Conservation (phyloP, 2,888 invertebrate genomes). For the Tachina fera region DNA sequence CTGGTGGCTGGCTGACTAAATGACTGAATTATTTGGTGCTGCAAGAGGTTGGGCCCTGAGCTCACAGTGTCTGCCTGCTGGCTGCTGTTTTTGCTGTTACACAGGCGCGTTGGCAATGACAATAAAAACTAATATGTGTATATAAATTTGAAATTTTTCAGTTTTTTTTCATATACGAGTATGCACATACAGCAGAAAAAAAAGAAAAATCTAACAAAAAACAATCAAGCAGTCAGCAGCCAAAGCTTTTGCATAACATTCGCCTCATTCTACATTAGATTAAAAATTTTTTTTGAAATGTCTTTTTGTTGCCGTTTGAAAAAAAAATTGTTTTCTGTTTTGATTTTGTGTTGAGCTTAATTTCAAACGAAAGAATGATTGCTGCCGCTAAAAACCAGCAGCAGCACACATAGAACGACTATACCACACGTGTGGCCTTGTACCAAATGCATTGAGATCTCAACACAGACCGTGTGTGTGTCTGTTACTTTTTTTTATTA, state of each 20-base stretch:
- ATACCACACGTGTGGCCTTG: conserved; percentile 72
- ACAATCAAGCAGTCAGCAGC: conserved; percentile 7
- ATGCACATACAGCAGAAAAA: conserved; percentile 4
- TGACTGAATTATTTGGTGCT: conserved; percentile 36
- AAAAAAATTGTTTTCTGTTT: neutral
- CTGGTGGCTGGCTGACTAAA: conserved; percentile 63
- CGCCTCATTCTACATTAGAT: conserved; percentile 34
- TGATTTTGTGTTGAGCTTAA: conserved; percentile 60
- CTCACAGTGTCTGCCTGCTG: conserved; percentile 33
- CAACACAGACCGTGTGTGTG: neutral
- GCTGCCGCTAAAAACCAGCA: conserved; percentile 57
- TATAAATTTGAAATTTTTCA: conserved; percentile 44
- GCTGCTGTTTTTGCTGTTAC: conserved; percentile 56
- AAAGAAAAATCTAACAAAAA: neutral
- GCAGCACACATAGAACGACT: conserved; percentile 24
- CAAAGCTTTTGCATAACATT: conserved; percentile 21
- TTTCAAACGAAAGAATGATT: conserved; percentile 69
- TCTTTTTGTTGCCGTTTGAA: conserved; percentile 21
- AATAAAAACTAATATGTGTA: conserved; percentile 60
- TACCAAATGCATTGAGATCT: conserved; percentile 55
- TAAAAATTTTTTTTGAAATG: conserved; percentile 14
- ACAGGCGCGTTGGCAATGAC: conserved; percentile 72
- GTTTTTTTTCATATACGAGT: neutral
- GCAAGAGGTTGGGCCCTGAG: conserved; percentile 28
- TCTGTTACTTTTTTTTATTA: neutral